Evolutionary conservation across 2,113 vertebrate genomes (phyloP).

Genomic region (Trichomycterus rosablanca): DNA sequence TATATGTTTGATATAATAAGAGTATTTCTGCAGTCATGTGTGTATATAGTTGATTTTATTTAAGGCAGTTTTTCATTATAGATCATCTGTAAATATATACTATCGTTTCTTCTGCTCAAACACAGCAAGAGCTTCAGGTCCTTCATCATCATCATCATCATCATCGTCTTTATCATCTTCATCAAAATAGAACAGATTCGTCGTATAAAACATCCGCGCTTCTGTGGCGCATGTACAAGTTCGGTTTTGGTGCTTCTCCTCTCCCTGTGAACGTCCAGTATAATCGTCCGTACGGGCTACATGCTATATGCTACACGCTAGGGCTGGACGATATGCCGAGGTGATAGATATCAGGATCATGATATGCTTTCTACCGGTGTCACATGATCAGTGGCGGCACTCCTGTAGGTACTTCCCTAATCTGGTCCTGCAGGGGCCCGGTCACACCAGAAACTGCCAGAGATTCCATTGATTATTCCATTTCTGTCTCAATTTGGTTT

Average conservation of each 20-base stretch:
- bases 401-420: no score
- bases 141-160: conserved; percentile 23
- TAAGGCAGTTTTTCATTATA: conserved; percentile 71
- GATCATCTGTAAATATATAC: conserved; percentile 70
- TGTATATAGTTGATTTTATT: no score
- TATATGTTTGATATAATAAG: no score
- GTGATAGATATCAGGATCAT: no score
- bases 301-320: no score
- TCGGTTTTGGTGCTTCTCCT: conserved; percentile 49
- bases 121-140: conserved; percentile 87
- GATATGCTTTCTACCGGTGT: no score
- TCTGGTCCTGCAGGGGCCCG: no score
- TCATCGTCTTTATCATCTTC: background rate
- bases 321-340: no score
- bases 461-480: no score
- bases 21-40: conserved; percentile 57
- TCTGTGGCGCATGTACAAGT: conserved; percentile 56
- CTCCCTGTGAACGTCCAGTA: conserved; percentile 1
- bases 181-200: conserved; percentile 64
- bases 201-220: conserved; percentile 54
- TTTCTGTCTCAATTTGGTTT: no score
- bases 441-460: no score
- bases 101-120: conserved; percentile 92
- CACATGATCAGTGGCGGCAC: no score
- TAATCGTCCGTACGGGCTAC: background rate